These are phyloP conservation scores for Pelusios castaneus DNA, from an alignment of 2,113 vertebrate species.

Conservation along the genomic window DNA sequence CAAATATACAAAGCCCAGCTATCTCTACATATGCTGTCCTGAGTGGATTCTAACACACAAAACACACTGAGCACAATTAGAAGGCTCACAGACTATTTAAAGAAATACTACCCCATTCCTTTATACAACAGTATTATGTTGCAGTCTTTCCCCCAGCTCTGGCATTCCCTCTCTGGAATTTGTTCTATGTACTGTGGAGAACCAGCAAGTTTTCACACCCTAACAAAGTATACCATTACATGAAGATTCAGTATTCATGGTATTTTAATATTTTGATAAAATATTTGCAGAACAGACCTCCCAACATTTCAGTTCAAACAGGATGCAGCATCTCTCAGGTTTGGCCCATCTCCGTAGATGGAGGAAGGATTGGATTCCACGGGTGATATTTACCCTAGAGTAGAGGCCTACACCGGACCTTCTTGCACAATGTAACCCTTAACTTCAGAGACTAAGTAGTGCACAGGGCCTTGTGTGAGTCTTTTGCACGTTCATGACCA, in stretches of 20 bases:
- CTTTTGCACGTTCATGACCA: not conserved
- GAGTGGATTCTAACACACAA: not conserved
- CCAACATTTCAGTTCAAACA: not conserved
- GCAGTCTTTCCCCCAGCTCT: not conserved
- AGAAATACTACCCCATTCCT: not conserved
- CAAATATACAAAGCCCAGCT: not conserved
- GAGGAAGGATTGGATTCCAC: not conserved
- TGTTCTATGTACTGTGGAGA: not conserved
- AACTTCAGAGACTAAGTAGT: not conserved
- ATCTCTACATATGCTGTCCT: not conserved
- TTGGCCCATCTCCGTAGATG: not conserved
- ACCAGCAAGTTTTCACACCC: not conserved
- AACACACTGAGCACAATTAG: not conserved
- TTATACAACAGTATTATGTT: not conserved
- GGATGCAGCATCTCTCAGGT: not conserved
- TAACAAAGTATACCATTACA: not conserved
- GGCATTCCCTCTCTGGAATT: not conserved
- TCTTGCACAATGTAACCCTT: not conserved
- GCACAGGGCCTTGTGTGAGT: not conserved
- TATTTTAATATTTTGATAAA: not conserved
- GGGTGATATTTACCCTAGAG: rapidly evolving
- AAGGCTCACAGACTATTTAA: not conserved
- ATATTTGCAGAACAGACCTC: not conserved
- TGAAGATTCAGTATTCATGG: not conserved
- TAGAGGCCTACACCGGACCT: not conserved